These are phyloP conservation scores for Oscheius sp. DNA, from an alignment of 2,888 invertebrate species.

Conservation along the genomic window DNA sequence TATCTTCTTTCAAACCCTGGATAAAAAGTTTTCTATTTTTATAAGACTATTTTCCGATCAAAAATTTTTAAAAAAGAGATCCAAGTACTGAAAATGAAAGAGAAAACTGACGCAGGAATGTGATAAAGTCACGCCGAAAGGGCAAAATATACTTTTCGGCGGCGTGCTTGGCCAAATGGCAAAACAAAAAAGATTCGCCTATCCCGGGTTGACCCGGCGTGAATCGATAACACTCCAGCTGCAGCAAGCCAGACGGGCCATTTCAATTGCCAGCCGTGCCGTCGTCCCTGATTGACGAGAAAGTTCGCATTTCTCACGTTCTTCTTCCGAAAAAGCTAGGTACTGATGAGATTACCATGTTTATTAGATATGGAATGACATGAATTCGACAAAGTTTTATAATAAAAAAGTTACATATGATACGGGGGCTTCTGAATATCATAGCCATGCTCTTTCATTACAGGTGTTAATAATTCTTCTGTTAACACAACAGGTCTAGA, in stretches of 20 bases:
- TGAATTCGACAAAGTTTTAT: neutral
- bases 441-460: conserved; percentile 93
- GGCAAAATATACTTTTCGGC: too few relatives aligned
- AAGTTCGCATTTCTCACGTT: neutral
- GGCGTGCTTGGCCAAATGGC: neutral
- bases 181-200: conserved; percentile 1
- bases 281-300: conserved; percentile 2
- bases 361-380: too few relatives aligned
- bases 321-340: neutral
- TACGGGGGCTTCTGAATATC: conserved; percentile 90
- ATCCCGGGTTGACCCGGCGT: neutral
- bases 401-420: conserved; percentile 30
- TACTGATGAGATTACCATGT: too few relatives aligned
- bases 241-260: conserved; percentile 3
- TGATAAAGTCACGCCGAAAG: too few relatives aligned
- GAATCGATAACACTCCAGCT: conserved; percentile 12
- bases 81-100: too few relatives aligned
- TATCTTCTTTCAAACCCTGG: neutral
- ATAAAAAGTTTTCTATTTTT: neutral
- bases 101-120: too few relatives aligned
- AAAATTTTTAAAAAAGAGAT: too few relatives aligned
- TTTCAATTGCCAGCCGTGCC: conserved; percentile 11
- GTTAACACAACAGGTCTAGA: conserved; percentile 82
- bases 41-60: too few relatives aligned
- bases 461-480: conserved; percentile 86